Percentiles rank a stretch among this genome's conserved stretches.
These are phyloP conservation scores for Epinephelus lanceolatus DNA, from an alignment of 2,113 vertebrate genomes.

Conservation along the genomic window DNA sequence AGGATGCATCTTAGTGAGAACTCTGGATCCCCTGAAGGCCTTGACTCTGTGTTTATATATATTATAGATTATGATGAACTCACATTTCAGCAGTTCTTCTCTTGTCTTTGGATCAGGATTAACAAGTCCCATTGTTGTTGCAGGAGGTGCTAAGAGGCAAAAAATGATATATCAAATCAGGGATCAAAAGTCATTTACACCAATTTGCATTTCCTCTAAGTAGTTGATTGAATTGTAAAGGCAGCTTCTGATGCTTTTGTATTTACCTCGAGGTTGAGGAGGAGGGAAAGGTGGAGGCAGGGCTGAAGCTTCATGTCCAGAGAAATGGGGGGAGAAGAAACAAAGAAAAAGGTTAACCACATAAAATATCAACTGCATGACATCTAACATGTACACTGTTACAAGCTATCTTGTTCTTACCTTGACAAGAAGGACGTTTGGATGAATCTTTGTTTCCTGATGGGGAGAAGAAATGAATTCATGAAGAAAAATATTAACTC, in stretches of 20 bases:
- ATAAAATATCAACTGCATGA: not conserved
- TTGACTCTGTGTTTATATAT: not conserved
- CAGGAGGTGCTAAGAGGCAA: constrained; percentile 12
- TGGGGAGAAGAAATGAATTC: not conserved
- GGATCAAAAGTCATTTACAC: not conserved
- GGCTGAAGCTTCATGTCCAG: constrained; percentile 57
- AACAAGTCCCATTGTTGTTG: constrained; percentile 10
- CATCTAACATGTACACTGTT: not conserved
- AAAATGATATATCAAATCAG: not conserved
- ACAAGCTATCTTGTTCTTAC: constrained; percentile 23
- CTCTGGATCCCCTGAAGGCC: not conserved
- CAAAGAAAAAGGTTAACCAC: not conserved
- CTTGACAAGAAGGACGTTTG: constrained; percentile 11
- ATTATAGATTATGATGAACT: constrained; percentile 47
- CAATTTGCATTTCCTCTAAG: not conserved
- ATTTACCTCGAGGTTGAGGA: constrained; percentile 54
- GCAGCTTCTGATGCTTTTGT: not conserved
- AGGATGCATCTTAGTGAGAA: not conserved
- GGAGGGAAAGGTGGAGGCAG: constrained; percentile 40
- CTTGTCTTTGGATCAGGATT: constrained; percentile 78
- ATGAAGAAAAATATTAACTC: not conserved
- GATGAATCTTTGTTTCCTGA: constrained; percentile 1
- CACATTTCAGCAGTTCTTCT: constrained; percentile 85
- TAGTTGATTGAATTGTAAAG: not conserved
- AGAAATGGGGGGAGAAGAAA: not conserved